Percentiles rank a stretch among this genome's conserved stretches.
Evolutionary conservation across 2,888 invertebrate species (phyloP).

Genomic region (Polyploca ridens): DNA sequence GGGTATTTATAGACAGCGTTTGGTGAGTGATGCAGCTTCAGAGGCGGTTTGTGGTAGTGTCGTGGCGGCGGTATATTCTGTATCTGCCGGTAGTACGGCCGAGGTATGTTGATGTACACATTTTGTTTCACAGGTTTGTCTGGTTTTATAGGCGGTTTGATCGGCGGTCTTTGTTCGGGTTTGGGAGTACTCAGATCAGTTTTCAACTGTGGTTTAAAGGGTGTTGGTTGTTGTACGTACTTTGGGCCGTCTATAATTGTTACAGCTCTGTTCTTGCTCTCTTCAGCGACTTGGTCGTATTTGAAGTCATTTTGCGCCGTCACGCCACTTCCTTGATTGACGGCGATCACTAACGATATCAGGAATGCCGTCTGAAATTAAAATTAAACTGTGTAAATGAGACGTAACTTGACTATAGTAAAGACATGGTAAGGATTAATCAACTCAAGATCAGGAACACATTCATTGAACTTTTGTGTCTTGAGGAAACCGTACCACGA

Average conservation of each 20-base stretch:
- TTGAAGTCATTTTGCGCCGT: conserved; percentile 58
- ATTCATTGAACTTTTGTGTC: too few relatives aligned
- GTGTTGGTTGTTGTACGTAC: conserved; percentile 52
- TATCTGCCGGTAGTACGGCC: conserved; percentile 53
- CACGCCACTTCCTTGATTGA: conserved; percentile 68
- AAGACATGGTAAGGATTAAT: not conserved
- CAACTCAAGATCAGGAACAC: too few relatives aligned
- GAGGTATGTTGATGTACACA: conserved; percentile 49
- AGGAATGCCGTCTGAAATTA: conserved; percentile 76
- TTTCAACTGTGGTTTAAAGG: conserved; percentile 37
- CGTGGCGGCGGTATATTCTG: conserved; percentile 53
- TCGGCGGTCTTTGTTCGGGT: conserved; percentile 61
- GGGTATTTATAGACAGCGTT: conserved; percentile 69
- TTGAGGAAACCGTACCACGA: too few relatives aligned
- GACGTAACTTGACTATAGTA: not conserved
- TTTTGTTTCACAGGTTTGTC: conserved; percentile 53
- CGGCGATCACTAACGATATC: conserved; percentile 77
- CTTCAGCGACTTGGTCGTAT: conserved; percentile 71
- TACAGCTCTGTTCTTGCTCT: conserved; percentile 63
- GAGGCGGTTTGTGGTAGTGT: conserved; percentile 54
- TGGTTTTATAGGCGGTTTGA: conserved; percentile 65
- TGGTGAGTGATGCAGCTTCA: conserved; percentile 49
- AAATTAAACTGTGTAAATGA: conserved; percentile 7
- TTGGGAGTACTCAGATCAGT: conserved; percentile 36
- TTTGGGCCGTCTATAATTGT: conserved; percentile 63